A percentile compares a stretch with the other conserved stretches of the same genome.
Conservation (phyloP, 2,797 vertebrate genomes). For the Pipistrellus pipistrellus region DNA sequence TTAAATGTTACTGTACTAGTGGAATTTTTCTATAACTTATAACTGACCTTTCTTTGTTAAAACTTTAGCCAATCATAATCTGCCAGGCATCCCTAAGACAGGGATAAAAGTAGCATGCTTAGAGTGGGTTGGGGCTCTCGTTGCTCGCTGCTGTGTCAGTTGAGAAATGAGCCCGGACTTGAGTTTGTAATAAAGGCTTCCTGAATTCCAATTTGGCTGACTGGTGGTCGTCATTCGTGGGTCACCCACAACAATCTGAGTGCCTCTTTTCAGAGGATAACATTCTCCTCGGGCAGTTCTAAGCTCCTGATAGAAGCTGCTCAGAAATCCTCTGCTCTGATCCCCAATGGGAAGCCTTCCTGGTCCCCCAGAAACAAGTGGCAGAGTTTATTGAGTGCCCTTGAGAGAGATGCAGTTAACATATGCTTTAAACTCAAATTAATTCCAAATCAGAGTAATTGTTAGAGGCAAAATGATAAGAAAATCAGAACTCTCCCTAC, state of each 20-base stretch:
- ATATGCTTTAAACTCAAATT: slow-evolving; percentile 67
- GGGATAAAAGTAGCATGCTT: no score
- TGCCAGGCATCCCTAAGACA: no score
- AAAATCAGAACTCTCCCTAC: slow-evolving; percentile 57
- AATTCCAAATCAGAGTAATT: slow-evolving; percentile 61
- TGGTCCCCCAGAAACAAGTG: slow-evolving; percentile 1
- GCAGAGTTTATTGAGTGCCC: slow-evolving; percentile 61
- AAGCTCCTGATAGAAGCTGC: not conserved
- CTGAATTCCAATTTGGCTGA: no score
- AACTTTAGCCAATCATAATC: no score
- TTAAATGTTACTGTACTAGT: no score
- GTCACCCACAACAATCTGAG: not conserved
- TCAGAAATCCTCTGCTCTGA: slow-evolving; percentile 53
- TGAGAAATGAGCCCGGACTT: no score
- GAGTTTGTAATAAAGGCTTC: no score
- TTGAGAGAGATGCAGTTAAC: slow-evolving; percentile 60
- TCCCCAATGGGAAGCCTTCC: not conserved
- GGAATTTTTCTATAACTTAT: no score
- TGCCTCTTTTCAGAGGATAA: not conserved
- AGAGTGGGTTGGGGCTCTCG: no score
- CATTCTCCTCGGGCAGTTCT: not conserved
- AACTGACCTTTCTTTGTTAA: no score
- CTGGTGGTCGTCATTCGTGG: no score
- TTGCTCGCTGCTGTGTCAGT: no score
- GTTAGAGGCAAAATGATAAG: slow-evolving; percentile 61